These are phyloP conservation scores for Lagothrix lagotricha DNA, from an alignment of 2,797 vertebrate genomes.

Conservation along the genomic window DNA sequence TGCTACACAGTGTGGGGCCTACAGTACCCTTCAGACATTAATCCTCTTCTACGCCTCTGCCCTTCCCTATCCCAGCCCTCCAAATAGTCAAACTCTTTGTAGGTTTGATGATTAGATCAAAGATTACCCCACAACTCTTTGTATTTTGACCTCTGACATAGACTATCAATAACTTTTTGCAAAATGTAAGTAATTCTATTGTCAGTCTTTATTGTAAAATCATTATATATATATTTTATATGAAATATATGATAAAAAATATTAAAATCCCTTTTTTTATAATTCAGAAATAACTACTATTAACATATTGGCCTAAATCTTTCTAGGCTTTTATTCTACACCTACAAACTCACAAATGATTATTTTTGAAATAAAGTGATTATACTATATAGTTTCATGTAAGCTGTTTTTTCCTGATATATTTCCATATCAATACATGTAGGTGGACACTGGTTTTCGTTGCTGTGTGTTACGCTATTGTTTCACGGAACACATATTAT, in stretches of 20 bases:
- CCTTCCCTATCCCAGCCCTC: not conserved
- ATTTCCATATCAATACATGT: not conserved
- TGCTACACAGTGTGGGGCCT: not conserved
- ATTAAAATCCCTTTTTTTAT: not conserved
- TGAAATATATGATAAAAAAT: not conserved
- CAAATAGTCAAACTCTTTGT: not conserved
- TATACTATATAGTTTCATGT: not conserved
- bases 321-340: not conserved
- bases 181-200: not conserved
- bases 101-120: not conserved
- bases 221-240: not conserved
- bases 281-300: not conserved
- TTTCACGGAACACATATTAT: not conserved
- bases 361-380: slow-evolving; percentile 16
- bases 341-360: slow-evolving; percentile 16
- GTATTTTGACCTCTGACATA: not conserved
- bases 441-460: not conserved
- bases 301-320: not conserved
- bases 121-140: not conserved
- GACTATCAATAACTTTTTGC: not conserved
- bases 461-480: not conserved
- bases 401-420: not conserved
- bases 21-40: not conserved
- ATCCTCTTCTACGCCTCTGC: not conserved
- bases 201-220: slow-evolving; percentile 23